phyloP scores from a whole-genome alignment of 2,888 invertebrate genomes.

The Adela reaumurella region DNA sequence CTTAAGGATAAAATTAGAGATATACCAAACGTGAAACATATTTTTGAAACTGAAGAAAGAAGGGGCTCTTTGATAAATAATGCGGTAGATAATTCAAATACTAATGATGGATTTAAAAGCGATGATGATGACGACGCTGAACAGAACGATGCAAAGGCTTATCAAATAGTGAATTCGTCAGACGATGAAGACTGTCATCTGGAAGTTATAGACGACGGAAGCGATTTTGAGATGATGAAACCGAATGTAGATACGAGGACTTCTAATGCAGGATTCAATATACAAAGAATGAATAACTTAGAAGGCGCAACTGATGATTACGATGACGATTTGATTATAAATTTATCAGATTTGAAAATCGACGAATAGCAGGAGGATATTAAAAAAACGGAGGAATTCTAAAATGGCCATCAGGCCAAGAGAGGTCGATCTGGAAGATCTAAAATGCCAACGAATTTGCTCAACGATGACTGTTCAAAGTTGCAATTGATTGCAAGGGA shows the following conservation, averaged over 20 bases:
- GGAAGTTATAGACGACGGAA: constrained; percentile 43
- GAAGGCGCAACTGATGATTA: constrained; percentile 18
- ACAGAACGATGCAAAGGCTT: constrained; percentile 15
- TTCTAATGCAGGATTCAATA: constrained; percentile 8
- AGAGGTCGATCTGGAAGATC: too few species aligned
- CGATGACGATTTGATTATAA: constrained; percentile 14
- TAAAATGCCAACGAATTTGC: too few species aligned
- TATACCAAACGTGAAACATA: constrained; percentile 23
- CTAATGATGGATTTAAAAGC: constrained; percentile 24
- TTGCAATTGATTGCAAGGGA: too few species aligned
- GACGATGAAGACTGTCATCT: constrained; percentile 41
- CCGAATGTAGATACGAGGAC: neutral
- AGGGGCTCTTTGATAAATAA: constrained; percentile 22
- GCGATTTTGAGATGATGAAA: constrained; percentile 20
- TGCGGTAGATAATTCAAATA: constrained; percentile 13
- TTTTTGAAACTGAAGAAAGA: constrained; percentile 20
- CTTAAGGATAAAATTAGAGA: constrained; percentile 28
- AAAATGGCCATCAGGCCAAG: too few species aligned
- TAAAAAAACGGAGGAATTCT: too few species aligned
- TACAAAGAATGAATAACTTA: constrained; percentile 16
- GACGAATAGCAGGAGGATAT: neutral
- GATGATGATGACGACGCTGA: constrained; percentile 23
- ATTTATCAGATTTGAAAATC: constrained; percentile 17
- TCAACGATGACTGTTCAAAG: too few species aligned
- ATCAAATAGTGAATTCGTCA: constrained; percentile 24